Percentiles rank a stretch among this genome's conserved stretches.
Conservation (phyloP, 2,797 vertebrate species). For the Diceros bicornis region DNA sequence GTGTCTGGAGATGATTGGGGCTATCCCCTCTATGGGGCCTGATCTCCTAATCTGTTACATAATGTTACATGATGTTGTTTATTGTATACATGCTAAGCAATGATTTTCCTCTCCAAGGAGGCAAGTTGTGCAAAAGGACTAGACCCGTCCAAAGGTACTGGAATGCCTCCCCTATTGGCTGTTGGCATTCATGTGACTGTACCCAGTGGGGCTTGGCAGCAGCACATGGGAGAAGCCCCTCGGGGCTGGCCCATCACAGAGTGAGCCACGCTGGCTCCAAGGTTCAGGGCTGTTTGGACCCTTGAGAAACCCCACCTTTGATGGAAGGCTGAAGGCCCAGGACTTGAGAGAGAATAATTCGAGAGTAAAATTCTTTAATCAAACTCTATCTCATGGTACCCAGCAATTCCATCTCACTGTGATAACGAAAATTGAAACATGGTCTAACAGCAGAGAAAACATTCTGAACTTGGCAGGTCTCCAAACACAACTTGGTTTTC, state of each 20-base stretch:
- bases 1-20: background rate
- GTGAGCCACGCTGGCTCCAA: background rate
- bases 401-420: background rate
- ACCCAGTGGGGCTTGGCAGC: rapidly evolving
- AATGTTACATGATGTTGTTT: rapidly evolving
- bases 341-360: background rate
- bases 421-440: background rate
- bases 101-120: background rate
- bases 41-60: rapidly evolving
- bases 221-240: background rate
- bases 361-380: background rate
- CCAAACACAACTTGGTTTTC: background rate
- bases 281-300: background rate
- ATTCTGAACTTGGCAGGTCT: background rate
- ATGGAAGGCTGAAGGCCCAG: background rate
- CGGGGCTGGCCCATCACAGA: rapidly evolving
- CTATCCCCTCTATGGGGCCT: rapidly evolving
- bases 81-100: rapidly evolving
- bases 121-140: background rate
- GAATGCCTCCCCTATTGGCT: background rate
- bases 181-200: rapidly evolving
- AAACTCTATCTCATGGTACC: background rate
- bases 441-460: background rate
- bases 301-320: background rate
- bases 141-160: background rate